Conservation (phyloP, 2,888 invertebrate species). For the Halocaridina rubra region DNA sequence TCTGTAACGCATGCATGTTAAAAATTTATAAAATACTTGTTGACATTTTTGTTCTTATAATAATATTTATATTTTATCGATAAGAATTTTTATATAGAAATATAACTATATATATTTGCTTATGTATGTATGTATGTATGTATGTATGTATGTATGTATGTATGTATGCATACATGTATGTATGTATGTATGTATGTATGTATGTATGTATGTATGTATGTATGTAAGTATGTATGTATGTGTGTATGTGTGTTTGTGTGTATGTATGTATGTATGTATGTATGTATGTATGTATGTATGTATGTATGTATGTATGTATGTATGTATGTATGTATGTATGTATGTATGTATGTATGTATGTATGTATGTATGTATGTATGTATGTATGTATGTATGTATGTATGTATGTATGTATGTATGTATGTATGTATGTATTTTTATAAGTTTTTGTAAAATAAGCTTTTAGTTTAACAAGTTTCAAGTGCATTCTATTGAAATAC, state of each 20-base stretch:
- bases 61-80: too few relatives aligned
- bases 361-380: not conserved
- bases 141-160: not conserved
- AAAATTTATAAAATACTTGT: too few relatives aligned
- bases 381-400: not conserved
- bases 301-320: not conserved
- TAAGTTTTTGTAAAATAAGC: not conserved
- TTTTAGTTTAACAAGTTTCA: too few relatives aligned
- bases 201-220: not conserved
- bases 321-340: not conserved
- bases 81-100: too few relatives aligned
- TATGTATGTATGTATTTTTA: not conserved
- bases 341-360: not conserved
- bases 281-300: constrained; percentile 1
- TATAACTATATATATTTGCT: not conserved
- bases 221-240: not conserved
- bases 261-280: not conserved
- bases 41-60: too few relatives aligned
- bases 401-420: not conserved
- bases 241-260: not conserved
- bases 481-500: too few relatives aligned
- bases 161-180: not conserved
- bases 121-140: not conserved
- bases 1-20: too few relatives aligned
- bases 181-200: not conserved